Base-by-base conservation (phyloP, 2,797 vertebrate species). In the Todus mexicanus region DNA sequence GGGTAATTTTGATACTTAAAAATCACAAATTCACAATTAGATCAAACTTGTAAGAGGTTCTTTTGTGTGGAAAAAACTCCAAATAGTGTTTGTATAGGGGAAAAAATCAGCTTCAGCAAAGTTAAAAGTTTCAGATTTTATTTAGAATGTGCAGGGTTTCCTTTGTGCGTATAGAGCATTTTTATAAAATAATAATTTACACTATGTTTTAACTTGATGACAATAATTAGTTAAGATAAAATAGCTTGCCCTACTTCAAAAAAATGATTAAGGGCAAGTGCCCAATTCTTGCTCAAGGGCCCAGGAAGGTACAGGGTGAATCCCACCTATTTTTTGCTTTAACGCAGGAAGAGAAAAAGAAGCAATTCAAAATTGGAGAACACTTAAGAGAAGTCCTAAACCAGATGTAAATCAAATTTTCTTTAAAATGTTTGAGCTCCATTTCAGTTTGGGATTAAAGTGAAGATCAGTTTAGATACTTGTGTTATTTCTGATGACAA, bases 391-490 rank as follows among this genome's bases (percentile, higher is more conserved):
- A 87, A 91, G 26, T 78, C 48, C 33, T 43, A 43, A 80, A 92
- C 35, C 6, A 75, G 18, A 60, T 10, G 7, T 42, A 43, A 66
- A 70, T 5, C 6, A 69, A 45, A 29, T 53, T 54, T 43, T 85
- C 6, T 50, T 50, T 47, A 6, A 69, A 84, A 65, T 3, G 5
- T 54, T 78, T 2, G 0, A 12, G 31, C 15, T 3, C 0, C 8
- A 2, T 35, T 73, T 53, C 29, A 45, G 10, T 53, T 84, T 53
- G 33, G 13, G 13, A 23, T 68, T 68, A 53, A 87, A 84, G 27
- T 2, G 13, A 65, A 77, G 20, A 69, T 69, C 14, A 10, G 12
- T 33, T 85, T 64, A n/a, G 14, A 10, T 17, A 37, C 19, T 64
- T 60, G 15, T 37, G 33, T 45, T 65, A 57, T 61, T 85, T 85